phyloP scores from a whole-genome alignment of 2,113 vertebrate genomes.

The Atherinomorus stipes region DNA sequence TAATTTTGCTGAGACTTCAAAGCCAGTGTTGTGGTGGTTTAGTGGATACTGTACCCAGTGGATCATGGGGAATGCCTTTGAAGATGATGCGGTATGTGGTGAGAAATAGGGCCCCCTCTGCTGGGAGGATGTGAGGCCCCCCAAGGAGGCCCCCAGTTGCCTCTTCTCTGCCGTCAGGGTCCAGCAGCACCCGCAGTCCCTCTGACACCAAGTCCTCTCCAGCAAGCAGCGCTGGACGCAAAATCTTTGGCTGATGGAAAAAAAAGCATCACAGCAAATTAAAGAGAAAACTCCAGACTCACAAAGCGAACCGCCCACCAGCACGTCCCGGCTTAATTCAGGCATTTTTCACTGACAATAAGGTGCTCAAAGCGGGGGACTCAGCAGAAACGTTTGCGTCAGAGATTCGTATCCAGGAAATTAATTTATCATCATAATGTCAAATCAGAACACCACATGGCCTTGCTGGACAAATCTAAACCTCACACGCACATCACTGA shows the following conservation, averaged over 20 bases:
- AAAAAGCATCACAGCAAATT: slow-evolving; percentile 16
- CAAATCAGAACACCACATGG: slow-evolving; percentile 42
- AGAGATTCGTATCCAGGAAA: slow-evolving; percentile 38
- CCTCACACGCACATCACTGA: slow-evolving; percentile 42
- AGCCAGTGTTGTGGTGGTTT: background rate
- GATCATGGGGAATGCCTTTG: slow-evolving; percentile 95
- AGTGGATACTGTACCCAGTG: slow-evolving; percentile 84
- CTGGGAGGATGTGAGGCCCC: slow-evolving; percentile 96
- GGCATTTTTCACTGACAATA: slow-evolving; percentile 20
- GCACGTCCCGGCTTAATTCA: background rate
- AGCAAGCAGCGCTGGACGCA: slow-evolving; percentile 91
- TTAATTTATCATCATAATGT: slow-evolving; percentile 51
- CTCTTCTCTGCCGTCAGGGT: slow-evolving; percentile 95
- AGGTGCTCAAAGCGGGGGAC: slow-evolving; percentile 17
- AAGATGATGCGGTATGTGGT: slow-evolving; percentile 98
- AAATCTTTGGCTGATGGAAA: slow-evolving; percentile 91
- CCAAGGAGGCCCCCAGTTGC: slow-evolving; percentile 93
- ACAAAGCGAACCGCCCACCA: background rate
- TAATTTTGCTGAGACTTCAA: background rate
- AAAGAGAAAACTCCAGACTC: background rate
- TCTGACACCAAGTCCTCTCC: slow-evolving; percentile 96
- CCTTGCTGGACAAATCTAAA: slow-evolving; percentile 22
- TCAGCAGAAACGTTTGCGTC: slow-evolving; percentile 21
- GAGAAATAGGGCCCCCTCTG: slow-evolving; percentile 97
- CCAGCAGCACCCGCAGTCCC: slow-evolving; percentile 93